Evolutionary conservation across 1,140 invertebrate species (phyloP).

Genomic region (Apis dorsata): DNA sequence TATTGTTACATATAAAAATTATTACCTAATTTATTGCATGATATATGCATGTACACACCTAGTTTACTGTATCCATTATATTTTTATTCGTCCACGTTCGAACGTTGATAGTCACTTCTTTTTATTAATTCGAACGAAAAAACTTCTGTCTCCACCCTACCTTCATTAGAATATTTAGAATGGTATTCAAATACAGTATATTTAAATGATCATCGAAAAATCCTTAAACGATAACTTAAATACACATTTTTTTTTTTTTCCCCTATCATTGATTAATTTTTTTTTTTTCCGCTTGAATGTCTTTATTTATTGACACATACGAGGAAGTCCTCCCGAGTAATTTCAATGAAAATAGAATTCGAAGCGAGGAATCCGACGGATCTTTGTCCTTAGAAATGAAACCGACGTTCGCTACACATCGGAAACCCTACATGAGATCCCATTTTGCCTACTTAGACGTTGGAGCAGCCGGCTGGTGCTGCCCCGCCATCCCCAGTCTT

Average conservation of each 20-base stretch:
- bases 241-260: neutral
- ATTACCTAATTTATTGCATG: conserved; percentile 48
- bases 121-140: neutral
- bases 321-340: neutral
- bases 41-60: conserved; percentile 37
- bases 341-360: conserved; percentile 30
- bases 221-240: conserved; percentile 14
- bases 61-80: neutral
- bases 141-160: neutral
- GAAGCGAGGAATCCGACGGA: conserved; percentile 59
- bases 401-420: conserved; percentile 38
- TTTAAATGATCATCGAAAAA: neutral
- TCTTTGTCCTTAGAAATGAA: conserved; percentile 48
- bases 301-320: conserved; percentile 15
- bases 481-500: conserved; percentile 74
- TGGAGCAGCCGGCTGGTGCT: conserved; percentile 74
- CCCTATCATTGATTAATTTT: neutral
- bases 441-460: conserved; percentile 76
- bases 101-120: neutral
- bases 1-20: conserved; percentile 45
- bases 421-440: conserved; percentile 64
- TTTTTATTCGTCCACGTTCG: neutral
- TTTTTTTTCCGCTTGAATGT: neutral
- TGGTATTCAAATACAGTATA: neutral
- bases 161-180: neutral